Evolutionary conservation across 2,797 vertebrate species (phyloP).

Genomic region (Pangasius mekongensis): DNA sequence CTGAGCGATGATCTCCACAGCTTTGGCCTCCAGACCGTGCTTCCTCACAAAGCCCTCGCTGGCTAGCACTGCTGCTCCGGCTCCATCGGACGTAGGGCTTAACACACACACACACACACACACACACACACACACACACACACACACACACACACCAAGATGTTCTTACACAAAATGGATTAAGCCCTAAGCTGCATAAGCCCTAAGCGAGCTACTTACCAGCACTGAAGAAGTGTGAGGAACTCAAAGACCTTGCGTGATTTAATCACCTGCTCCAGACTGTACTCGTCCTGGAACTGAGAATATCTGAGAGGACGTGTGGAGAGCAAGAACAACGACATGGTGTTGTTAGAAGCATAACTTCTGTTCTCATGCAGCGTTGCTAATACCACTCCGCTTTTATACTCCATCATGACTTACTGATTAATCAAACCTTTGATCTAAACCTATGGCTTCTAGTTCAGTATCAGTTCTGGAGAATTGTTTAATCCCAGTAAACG

Average conservation of each 20-base stretch:
- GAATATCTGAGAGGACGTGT: conserved; percentile 80
- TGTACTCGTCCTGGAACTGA: conserved; percentile 92
- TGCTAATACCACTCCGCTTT: too few species aligned
- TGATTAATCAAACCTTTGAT: too few species aligned
- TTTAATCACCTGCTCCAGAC: conserved; percentile 85
- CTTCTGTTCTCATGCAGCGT: neutral
- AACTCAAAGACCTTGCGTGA: conserved; percentile 87
- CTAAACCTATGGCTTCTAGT: too few species aligned
- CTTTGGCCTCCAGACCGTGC: conserved; percentile 80
- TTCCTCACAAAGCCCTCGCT: conserved; percentile 86
- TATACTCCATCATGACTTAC: too few species aligned
- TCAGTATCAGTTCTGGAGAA: too few species aligned
- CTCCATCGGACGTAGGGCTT: conserved; percentile 93
- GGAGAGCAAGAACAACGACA: neutral
- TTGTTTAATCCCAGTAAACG: too few species aligned
- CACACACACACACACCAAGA: too few species aligned
- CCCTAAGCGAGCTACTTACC: conserved; percentile 76
- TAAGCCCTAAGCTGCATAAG: conserved; percentile 14
- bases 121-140: neutral
- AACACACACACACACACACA: neutral
- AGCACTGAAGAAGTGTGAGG: conserved; percentile 94
- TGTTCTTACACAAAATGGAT: conserved; percentile 1
- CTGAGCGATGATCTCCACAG: conserved; percentile 94
- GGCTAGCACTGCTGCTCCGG: conserved; percentile 88
- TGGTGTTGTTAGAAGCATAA: too few species aligned